Evolutionary conservation across 2,113 vertebrate genomes (phyloP).

Genomic region (Caranx ignobilis): DNA sequence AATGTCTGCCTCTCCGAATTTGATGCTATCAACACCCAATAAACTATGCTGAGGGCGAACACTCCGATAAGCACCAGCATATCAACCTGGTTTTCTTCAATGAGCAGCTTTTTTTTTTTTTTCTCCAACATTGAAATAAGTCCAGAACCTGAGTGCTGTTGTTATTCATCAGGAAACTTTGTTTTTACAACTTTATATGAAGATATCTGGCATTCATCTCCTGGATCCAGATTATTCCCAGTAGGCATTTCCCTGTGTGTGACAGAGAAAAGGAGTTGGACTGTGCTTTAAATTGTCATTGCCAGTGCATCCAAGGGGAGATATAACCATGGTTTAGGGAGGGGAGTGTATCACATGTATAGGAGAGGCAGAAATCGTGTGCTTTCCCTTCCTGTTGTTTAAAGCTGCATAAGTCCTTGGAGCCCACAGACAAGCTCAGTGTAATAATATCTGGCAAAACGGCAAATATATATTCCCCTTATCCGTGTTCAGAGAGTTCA

Average conservation of each 20-base stretch:
- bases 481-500: slow-evolving; percentile 1
- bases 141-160: slow-evolving; percentile 54
- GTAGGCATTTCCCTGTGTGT: slow-evolving; percentile 33
- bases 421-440: slow-evolving; percentile 14
- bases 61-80: slow-evolving; percentile 48
- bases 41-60: slow-evolving; percentile 40
- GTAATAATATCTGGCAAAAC: slow-evolving; percentile 28
- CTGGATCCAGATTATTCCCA: slow-evolving; percentile 30
- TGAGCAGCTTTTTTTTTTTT: slow-evolving; percentile 28
- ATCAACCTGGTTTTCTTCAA: slow-evolving; percentile 55
- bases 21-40: slow-evolving; percentile 47
- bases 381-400: slow-evolving; percentile 18
- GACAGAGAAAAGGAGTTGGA: slow-evolving; percentile 18
- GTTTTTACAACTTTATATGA: slow-evolving; percentile 62
- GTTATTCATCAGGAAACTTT: slow-evolving; percentile 50
- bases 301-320: slow-evolving; percentile 36
- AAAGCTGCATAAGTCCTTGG: slow-evolving; percentile 5
- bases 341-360: background rate
- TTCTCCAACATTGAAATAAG: slow-evolving; percentile 32
- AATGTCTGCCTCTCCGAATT: slow-evolving; percentile 38
- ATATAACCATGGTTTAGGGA: slow-evolving; percentile 3
- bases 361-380: slow-evolving; percentile 2
- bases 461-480: slow-evolving; percentile 1
- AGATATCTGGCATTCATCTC: slow-evolving; percentile 55
- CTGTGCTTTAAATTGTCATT: slow-evolving; percentile 23